Base-by-base conservation (phyloP, 2,113 vertebrate genomes). In the Tenebrosternarchus preto region DNA sequence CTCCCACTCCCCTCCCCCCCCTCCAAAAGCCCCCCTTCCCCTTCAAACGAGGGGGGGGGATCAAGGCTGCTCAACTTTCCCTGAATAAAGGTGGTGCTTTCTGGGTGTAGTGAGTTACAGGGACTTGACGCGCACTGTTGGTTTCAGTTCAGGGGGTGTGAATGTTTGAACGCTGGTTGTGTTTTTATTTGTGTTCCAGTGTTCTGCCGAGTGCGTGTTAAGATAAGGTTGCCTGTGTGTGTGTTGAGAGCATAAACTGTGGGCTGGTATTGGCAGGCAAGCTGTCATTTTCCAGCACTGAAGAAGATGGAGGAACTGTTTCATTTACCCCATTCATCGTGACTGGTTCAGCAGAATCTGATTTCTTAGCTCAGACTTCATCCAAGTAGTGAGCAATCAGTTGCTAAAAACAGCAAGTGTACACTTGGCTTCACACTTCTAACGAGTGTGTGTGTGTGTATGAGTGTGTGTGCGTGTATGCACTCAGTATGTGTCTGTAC, bases 331-430 rank as follows among this genome's bases (percentile, higher is more conserved):
- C 46, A 15, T 20, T 76, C 60, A 50, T 76, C 61, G 25, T 76
- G 53, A 36, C 1, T 22, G 9, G 11, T 39, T 61, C 33, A 60
- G 36, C 19, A 36, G 36, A 56, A 61, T 46, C 73, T 63, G 12
- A 64, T 53, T 66, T 77, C 19, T 15, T 24, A 53, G 24, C n/a
- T n/a, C n/a, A n/a, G n/a, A n/a, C 39, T 77, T 46, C 2, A 53
- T 46, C 53, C 39, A 0, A 5, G 39, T 43, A 5, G 39, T 43
- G 73, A 76, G 59, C 20, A 19, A 22, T 77, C 60, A 66, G 74
- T 77, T 50, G 71, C 67, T 79, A 31, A 76, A 55, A 71, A 29
- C 63, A 70, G 71, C 64, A 46, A 46, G 43, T 20, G 27, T 56
- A 71, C 68, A 24, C 57, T n/a, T n/a, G n/a, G n/a, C n/a, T 63